phyloP scores from a whole-genome alignment of 2,113 vertebrate species.

The Abramis brama region DNA sequence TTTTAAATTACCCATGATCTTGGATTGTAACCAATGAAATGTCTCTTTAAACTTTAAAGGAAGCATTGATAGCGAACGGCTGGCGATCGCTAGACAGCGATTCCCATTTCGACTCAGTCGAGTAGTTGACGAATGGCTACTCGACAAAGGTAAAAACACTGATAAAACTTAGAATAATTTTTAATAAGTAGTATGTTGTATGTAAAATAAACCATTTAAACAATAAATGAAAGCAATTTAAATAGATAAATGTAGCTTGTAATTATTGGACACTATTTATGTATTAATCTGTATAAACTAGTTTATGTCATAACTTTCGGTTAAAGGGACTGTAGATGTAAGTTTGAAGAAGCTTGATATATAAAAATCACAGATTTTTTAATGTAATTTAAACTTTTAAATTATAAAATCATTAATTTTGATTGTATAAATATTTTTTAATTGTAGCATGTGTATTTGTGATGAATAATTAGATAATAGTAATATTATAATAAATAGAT shows the following conservation, averaged over 20 bases:
- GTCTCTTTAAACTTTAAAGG: slow-evolving; percentile 99
- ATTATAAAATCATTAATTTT: slow-evolving; percentile 82
- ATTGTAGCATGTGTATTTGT: slow-evolving; percentile 64
- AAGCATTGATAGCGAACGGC: slow-evolving; percentile 99
- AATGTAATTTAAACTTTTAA: slow-evolving; percentile 90
- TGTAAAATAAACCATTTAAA: slow-evolving; percentile 96
- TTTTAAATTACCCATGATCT: slow-evolving; percentile 99
- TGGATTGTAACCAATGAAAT: slow-evolving; percentile 99
- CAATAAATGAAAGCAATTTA: slow-evolving; percentile 92
- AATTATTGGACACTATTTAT: slow-evolving; percentile 87
- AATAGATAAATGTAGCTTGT: slow-evolving; percentile 90
- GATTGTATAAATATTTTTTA: slow-evolving; percentile 55
- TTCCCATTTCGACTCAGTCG: slow-evolving; percentile 99
- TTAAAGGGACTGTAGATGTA: slow-evolving; percentile 99
- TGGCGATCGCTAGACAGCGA: slow-evolving; percentile 99
- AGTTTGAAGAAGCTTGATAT: slow-evolving; percentile 87
- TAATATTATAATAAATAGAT: not conserved
- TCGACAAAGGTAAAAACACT: slow-evolving; percentile 99
- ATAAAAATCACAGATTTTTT: slow-evolving; percentile 84
- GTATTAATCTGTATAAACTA: slow-evolving; percentile 70
- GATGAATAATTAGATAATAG: slow-evolving; percentile 83
- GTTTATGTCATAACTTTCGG: slow-evolving; percentile 88
- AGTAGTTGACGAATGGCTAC: slow-evolving; percentile 99
- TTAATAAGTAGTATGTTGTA: slow-evolving; percentile 91
- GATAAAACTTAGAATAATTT: slow-evolving; percentile 99